Percentiles rank a stretch among this genome's conserved stretches.
These are phyloP conservation scores for Porites divaricata DNA, from an alignment of 92 coral and sea anemone genomes.

Conservation along the genomic window DNA sequence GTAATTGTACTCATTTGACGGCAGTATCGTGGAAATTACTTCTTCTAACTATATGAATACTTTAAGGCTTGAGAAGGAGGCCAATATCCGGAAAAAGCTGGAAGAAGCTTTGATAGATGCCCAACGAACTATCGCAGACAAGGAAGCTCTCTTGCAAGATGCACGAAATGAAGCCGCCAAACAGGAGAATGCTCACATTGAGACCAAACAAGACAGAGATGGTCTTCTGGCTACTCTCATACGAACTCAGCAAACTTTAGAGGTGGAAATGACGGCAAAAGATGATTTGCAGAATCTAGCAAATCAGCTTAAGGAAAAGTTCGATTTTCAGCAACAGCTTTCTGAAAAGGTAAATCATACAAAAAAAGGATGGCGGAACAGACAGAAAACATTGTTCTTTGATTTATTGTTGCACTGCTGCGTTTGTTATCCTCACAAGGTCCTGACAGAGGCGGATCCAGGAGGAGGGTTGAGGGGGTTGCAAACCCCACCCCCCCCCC, in stretches of 20 bases:
- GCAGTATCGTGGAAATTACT: too few relatives aligned
- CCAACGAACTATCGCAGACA: constrained; percentile 87
- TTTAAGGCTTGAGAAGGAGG: constrained; percentile 78
- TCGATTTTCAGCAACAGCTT: constrained; percentile 82
- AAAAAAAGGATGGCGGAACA: too few relatives aligned
- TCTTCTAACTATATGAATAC: too few relatives aligned
- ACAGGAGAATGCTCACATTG: constrained; percentile 94
- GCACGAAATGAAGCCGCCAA: constrained; percentile 92
- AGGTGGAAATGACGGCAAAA: constrained; percentile 83
- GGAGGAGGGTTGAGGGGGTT: too few relatives aligned
- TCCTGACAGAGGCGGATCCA: too few relatives aligned
- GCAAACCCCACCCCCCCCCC: too few relatives aligned
- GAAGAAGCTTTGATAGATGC: constrained; percentile 97
- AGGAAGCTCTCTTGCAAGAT: constrained; percentile 89
- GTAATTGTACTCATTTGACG: too few relatives aligned
- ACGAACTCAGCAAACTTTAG: constrained; percentile 91
- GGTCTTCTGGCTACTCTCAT: constrained; percentile 78
- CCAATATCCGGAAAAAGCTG: constrained; percentile 75
- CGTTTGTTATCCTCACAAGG: too few relatives aligned
- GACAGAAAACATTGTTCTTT: too few relatives aligned
- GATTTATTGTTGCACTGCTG: background rate
- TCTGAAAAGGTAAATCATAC: constrained; percentile 78
- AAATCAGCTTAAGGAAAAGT: constrained; percentile 87
- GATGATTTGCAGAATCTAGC: constrained; percentile 81
- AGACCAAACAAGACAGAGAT: constrained; percentile 89